Evolutionary conservation across 1,140 invertebrate genomes (phyloP).

Genomic region (Paralvinella palmiformis): DNA sequence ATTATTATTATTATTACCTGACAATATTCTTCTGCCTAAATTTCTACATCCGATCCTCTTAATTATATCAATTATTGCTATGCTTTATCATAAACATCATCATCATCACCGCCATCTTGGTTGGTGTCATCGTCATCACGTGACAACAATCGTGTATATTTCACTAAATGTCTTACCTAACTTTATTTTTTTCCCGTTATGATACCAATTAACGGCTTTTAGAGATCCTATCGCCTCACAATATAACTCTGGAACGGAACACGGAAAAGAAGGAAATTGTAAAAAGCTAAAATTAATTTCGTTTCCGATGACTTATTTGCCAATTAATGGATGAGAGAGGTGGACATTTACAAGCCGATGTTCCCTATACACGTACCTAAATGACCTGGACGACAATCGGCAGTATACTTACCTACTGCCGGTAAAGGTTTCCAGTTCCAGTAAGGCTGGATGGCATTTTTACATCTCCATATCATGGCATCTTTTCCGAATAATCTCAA

Average conservation of each 20-base stretch:
- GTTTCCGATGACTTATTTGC: background rate
- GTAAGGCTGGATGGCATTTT: constrained; percentile 14
- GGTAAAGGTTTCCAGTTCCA: constrained; percentile 7
- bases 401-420: constrained; percentile 10
- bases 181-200: background rate
- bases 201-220: constrained; percentile 5
- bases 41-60: too few species aligned
- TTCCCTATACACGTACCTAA: background rate
- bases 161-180: background rate
- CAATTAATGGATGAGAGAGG: background rate
- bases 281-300: background rate
- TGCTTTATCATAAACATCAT: too few species aligned
- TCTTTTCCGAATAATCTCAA: constrained; percentile 4
- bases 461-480: constrained; percentile 17
- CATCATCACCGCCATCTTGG: too few species aligned
- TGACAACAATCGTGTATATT: too few species aligned
- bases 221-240: constrained; percentile 17
- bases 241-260: constrained; percentile 13
- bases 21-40: too few species aligned
- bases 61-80: too few species aligned
- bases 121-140: too few species aligned
- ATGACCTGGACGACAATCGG: background rate
- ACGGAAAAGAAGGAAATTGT: background rate
- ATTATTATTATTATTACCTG: too few species aligned
- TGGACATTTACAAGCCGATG: background rate